Evolutionary conservation across 2,113 vertebrate genomes (phyloP).

Genomic region (Oreotrochilus melanogaster): DNA sequence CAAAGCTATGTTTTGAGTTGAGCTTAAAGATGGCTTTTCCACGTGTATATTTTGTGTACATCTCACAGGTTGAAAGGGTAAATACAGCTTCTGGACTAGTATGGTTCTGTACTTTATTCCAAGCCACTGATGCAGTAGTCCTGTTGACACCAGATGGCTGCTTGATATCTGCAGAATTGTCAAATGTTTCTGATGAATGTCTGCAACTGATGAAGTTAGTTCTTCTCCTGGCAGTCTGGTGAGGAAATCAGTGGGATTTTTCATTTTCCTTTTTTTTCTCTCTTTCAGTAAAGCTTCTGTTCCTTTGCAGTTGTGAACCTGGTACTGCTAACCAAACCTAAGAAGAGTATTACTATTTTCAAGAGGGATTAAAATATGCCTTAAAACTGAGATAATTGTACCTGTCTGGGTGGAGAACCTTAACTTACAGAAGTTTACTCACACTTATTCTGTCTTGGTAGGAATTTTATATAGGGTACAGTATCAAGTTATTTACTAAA

Average conservation of each 20-base stretch:
- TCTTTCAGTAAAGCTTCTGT: not conserved
- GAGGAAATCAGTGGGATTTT: not conserved
- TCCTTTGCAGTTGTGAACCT: not conserved
- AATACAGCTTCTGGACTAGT: not conserved
- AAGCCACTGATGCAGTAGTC: not conserved
- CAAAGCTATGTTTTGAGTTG: not conserved
- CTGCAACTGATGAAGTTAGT: not conserved
- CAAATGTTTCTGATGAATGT: not conserved
- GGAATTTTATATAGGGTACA: not conserved
- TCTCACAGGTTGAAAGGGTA: not conserved
- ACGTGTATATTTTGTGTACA: not conserved
- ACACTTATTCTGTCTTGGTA: not conserved
- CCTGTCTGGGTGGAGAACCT: not conserved
- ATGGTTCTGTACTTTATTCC: not conserved
- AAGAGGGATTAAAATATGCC: accelerated
- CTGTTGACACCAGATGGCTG: not conserved
- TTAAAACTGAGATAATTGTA: not conserved
- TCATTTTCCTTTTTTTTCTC: too few relatives aligned
- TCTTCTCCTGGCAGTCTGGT: not conserved
- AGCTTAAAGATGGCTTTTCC: not conserved
- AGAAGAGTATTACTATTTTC: not conserved
- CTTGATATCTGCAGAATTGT: not conserved
- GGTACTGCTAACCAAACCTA: not conserved
- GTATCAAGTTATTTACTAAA: not conserved
- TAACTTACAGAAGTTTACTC: not conserved